phyloP scores from a whole-genome alignment of 2,113 vertebrate species.

The Bufo bufo region DNA sequence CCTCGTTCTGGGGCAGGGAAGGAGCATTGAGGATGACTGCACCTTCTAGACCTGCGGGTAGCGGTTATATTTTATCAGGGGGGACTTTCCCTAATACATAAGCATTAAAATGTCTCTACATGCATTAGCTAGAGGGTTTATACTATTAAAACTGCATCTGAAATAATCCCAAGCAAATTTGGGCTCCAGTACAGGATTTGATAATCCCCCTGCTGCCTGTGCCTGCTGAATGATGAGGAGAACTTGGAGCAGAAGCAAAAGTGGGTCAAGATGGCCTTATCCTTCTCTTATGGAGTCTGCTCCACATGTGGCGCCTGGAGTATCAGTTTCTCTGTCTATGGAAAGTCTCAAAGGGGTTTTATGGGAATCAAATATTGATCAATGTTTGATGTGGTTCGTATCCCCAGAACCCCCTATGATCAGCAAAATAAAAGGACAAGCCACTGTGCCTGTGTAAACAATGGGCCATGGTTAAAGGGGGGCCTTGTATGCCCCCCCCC shows the following conservation, averaged over 20 bases:
- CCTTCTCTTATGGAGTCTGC: background rate
- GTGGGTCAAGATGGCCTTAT: background rate
- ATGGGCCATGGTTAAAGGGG: too few species aligned
- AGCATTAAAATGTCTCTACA: background rate
- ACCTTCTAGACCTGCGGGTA: background rate
- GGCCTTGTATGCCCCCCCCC: too few species aligned
- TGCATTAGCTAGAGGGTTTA: conserved; percentile 3
- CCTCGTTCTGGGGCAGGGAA: background rate
- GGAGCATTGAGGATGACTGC: background rate
- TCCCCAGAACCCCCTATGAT: too few species aligned
- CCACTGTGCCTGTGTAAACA: too few species aligned
- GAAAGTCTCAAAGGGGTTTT: background rate
- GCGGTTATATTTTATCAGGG: background rate
- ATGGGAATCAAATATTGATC: background rate
- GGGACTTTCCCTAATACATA: background rate
- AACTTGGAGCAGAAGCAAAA: background rate
- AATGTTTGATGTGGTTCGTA: background rate
- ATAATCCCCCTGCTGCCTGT: background rate
- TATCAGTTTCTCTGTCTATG: background rate
- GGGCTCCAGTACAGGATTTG: background rate
- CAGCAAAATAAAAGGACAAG: too few species aligned
- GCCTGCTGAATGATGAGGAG: background rate
- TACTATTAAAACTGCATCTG: background rate
- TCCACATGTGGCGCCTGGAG: too few species aligned
- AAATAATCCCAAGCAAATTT: conserved; percentile 6